These are phyloP conservation scores for Microcebus griseorufus DNA, from an alignment of 2,113 vertebrate genomes.

Conservation along the genomic window DNA sequence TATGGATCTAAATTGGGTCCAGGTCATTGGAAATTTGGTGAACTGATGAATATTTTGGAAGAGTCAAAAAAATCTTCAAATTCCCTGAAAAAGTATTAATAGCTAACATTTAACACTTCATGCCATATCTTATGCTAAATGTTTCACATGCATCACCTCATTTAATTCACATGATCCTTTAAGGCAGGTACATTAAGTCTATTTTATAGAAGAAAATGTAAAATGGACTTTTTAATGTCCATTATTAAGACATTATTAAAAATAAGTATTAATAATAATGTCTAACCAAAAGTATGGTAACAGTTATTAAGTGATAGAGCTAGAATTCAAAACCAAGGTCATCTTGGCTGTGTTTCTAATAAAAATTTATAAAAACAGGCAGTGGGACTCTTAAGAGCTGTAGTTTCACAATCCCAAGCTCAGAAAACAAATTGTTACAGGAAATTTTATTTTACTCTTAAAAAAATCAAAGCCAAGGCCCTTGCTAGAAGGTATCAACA, in stretches of 20 bases:
- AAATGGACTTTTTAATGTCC: too few relatives aligned
- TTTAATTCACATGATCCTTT: background rate
- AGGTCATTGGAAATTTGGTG: background rate
- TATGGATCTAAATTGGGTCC: background rate
- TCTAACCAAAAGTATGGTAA: background rate
- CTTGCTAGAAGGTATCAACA: background rate
- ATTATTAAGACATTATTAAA: too few relatives aligned
- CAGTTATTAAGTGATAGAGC: background rate
- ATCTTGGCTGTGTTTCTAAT: background rate
- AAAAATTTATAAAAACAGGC: conserved; percentile 28
- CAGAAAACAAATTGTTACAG: background rate
- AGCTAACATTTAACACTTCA: background rate
- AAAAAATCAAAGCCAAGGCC: background rate
- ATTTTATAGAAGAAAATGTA: background rate
- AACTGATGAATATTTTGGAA: background rate
- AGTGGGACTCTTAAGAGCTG: background rate
- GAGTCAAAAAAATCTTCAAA: background rate
- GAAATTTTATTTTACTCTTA: background rate
- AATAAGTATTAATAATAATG: too few relatives aligned
- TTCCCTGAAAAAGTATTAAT: background rate
- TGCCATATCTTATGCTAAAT: background rate
- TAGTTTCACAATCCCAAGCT: background rate
- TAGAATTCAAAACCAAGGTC: conserved; percentile 41
- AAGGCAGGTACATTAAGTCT: background rate
- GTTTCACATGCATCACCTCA: background rate